Evolutionary conservation across 2,888 invertebrate genomes (phyloP), one percentile per base, ranked within the genome.

Genomic region (Stegana nigrithorax): DNA sequence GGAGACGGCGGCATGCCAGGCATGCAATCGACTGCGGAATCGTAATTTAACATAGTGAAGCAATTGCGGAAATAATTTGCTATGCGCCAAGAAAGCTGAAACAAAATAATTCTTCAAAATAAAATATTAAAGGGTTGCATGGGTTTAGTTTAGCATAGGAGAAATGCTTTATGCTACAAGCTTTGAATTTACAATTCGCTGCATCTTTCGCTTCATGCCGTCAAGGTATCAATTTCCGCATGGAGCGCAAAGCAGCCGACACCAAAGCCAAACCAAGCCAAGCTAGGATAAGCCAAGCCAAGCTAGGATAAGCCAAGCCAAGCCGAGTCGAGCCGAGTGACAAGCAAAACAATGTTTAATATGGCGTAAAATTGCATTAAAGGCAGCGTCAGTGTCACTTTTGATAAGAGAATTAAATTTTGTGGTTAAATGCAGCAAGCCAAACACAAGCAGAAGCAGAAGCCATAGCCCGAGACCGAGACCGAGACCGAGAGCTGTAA

Each of bases 361-460:
- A 82, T 79, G 75, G 79, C 73, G 82, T 81, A 81, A 84, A 84
- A 84, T 84, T 83, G 83, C 83, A 84, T 83, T 83, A 84, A 83
- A 83, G 83, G 83, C 83, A 80, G 81, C 79, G 78, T 82, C 83
- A n/a, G 82, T 84, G 84, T 83, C 83, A 83, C 80, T 80, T 81
- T 80, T 82, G 83, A 84, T 83, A 84, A 83, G 83, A 80, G 84
- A 83, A 83, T 84, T 83, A 83, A 83, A 83, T 81, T 84, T 79
- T 84, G 84, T 75, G 84, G 83, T 83, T 80, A 80, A 76, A 79
- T 70, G 73, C 74, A 68, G 70, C 72, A 70, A 51, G 71, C 75
- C 51, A 23, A 53, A 4, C 14, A 36, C 39, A n/a, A 27, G 14
- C 32, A 53, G 32, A 3, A 26, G 32, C 14, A 60, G 45, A 45